Conservation (phyloP, 2,888 invertebrate species). For the Thymelicus acteon region DNA sequence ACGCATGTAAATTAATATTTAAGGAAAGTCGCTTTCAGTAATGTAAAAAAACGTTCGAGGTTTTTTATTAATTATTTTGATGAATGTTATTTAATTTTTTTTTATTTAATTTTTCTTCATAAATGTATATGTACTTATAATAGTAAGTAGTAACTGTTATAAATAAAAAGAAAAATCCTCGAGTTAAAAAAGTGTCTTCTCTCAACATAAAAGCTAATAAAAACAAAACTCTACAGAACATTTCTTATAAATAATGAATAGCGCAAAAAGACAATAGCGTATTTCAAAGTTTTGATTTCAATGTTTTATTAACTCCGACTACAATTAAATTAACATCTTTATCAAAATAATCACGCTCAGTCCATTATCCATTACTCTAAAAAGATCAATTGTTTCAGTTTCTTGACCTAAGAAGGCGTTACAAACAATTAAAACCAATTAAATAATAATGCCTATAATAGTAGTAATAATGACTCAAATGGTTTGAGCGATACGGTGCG, state of each 20-base stretch:
- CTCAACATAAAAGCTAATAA: not conserved
- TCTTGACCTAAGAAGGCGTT: not conserved
- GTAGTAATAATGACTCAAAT: not conserved
- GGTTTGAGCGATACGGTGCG: not conserved
- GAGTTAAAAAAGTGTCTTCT: no score
- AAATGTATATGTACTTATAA: no score
- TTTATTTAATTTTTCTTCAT: no score
- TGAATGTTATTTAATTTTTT: no score
- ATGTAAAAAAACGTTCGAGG: no score
- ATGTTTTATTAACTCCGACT: not conserved
- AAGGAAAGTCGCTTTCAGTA: no score
- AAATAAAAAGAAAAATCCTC: no score
- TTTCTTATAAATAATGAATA: not conserved
- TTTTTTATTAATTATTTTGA: no score
- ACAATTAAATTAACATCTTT: not conserved
- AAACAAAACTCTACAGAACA: not conserved
- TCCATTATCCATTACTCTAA: not conserved
- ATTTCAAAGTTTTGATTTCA: not conserved
- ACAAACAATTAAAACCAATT: not conserved
- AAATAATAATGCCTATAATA: slow-evolving; percentile 4
- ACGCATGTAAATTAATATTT: no score
- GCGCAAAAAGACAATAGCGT: not conserved
- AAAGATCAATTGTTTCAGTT: slow-evolving; percentile 11
- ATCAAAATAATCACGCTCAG: not conserved
- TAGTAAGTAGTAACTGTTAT: no score